These are phyloP conservation scores for Crematogaster levior DNA, from an alignment of 2,888 invertebrate species.

Conservation along the genomic window DNA sequence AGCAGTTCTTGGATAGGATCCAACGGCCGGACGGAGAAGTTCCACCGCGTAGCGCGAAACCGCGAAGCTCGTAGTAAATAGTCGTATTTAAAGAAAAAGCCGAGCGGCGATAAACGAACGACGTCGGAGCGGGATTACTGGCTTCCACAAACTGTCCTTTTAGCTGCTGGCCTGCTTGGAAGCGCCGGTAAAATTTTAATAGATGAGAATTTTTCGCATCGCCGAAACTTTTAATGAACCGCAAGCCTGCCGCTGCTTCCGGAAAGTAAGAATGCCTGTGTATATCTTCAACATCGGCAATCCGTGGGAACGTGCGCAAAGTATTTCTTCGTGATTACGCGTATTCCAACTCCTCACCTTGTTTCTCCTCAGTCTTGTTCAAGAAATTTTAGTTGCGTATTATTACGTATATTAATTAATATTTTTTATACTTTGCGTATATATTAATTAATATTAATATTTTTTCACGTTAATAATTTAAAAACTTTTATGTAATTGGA, in stretches of 20 bases:
- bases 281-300: constrained; percentile 25
- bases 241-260: constrained; percentile 5
- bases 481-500: neutral
- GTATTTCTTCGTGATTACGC: constrained; percentile 7
- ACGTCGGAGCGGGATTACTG: neutral
- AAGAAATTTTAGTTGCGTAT: neutral
- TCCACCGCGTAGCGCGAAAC: constrained; percentile 28
- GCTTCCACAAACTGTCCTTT: constrained; percentile 17
- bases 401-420: neutral
- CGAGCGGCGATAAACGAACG: constrained; percentile 43
- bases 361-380: neutral
- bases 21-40: constrained; percentile 47
- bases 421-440: too few species aligned
- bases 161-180: neutral
- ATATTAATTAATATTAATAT: too few species aligned
- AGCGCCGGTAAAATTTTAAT: constrained; percentile 43
- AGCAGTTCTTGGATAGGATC: constrained; percentile 53
- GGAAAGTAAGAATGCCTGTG: constrained; percentile 14
- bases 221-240: constrained; percentile 43
- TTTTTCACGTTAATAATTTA: neutral
- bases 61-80: constrained; percentile 53
- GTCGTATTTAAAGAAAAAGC: constrained; percentile 55
- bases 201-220: constrained; percentile 27
- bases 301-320: constrained; percentile 4
- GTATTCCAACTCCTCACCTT: neutral